Base-by-base conservation (phyloP, 1,140 invertebrate genomes). In the Camponotus pennsylvanicus region DNA sequence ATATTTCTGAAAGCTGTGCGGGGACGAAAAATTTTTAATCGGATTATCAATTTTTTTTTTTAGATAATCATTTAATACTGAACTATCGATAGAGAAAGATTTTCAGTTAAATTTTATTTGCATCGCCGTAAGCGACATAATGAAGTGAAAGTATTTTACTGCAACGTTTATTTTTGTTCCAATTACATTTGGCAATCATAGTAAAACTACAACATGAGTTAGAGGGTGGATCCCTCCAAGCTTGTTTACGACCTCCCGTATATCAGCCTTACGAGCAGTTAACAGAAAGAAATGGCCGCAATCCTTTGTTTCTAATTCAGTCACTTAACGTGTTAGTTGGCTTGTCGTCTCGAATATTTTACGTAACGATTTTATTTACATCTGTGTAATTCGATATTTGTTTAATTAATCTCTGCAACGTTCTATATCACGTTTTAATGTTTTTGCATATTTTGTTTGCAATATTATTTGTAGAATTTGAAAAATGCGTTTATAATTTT, bases 101-200 rank as follows among this genome's bases (percentile, higher is more conserved):
- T 73, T 34, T 55, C n/a, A 82, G 59, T 63, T 7, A 75, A 83
- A 83, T 75, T 69, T 32, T n/a, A 13, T 42, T 40, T 18, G 55
- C 37, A 42, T 73, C 42, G 8, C 49, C 42, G 37, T 73, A 21
- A 13, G 61, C 59, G 27, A 59, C 55, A 49, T 71, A 89, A 89
- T 88, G 84, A 89, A 89, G 78, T 59, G 70, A 87, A 87, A 78
- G 76, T 80, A 87, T 89, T 90, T 90, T 64, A 70, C 75, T 85
- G 59, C 79, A 87, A 90, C 88, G 80, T 90, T 90, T 90, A 88
- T 90, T 90, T 87, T 88, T 70, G 27, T 27, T 90, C 73, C 89
- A 90, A 90, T 90, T 90, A 90, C 88, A 90, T 90, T 90, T 90
- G 89, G 89, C 89, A 90, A 79, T 88, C 67, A 83, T 85, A 76